Conservation (phyloP, 2,888 invertebrate species). For the Agrochola circellaris region DNA sequence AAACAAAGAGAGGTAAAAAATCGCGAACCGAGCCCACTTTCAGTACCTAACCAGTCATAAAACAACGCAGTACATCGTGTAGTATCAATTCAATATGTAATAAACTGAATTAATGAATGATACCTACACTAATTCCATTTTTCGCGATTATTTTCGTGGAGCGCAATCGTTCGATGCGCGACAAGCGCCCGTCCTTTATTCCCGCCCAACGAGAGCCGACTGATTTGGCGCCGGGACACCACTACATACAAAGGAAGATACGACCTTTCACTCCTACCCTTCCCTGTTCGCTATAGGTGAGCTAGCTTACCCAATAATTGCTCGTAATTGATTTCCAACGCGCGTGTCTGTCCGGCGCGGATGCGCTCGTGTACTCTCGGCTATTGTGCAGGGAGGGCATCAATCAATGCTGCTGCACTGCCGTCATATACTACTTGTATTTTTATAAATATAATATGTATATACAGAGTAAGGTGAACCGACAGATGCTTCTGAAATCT, state of each 20-base stretch:
- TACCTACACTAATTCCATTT: constrained; percentile 66
- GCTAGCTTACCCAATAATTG: constrained; percentile 65
- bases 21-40: constrained; percentile 21
- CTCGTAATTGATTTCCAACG: constrained; percentile 67
- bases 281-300: constrained; percentile 52
- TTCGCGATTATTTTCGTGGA: constrained; percentile 51
- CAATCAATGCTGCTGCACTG: constrained; percentile 58
- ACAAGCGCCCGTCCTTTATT: constrained; percentile 71
- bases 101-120: constrained; percentile 29
- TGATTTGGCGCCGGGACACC: constrained; percentile 57
- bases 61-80: background rate
- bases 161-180: constrained; percentile 41
- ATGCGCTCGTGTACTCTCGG: constrained; percentile 53
- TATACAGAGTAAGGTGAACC: constrained; percentile 18
- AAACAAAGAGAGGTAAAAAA: constrained; percentile 74
- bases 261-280: constrained; percentile 65
- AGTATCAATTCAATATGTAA: constrained; percentile 7
- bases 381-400: constrained; percentile 45
- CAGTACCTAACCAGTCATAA: background rate
- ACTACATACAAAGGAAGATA: constrained; percentile 46
- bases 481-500: background rate
- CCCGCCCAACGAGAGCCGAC: constrained; percentile 69
- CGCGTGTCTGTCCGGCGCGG: constrained; percentile 45
- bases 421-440: constrained; percentile 4
- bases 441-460: background rate